phyloP scores from a whole-genome alignment of 2,888 invertebrate genomes.

The Dromius quadrimaculatus region DNA sequence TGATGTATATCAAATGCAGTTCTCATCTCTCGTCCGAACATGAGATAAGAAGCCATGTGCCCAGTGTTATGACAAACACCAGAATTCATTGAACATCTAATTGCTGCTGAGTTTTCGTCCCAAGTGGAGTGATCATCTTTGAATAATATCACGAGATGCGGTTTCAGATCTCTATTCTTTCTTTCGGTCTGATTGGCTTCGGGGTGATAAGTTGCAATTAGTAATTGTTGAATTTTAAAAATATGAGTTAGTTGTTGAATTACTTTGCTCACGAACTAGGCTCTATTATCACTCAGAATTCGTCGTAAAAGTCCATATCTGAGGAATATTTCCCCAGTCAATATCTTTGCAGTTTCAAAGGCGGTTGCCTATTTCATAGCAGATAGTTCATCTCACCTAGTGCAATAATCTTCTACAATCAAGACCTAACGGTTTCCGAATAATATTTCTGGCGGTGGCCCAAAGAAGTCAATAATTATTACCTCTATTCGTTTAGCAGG shows the following conservation, averaged over 20 bases:
- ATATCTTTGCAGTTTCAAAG: conserved; percentile 5
- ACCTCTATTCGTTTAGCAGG: conserved; percentile 2
- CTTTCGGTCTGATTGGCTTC: conserved; percentile 58
- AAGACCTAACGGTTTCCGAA: too few relatives aligned
- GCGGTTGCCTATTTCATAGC: background rate
- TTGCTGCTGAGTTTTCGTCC: conserved; percentile 56
- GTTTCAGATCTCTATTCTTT: conserved; percentile 55
- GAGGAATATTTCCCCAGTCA: conserved; percentile 1
- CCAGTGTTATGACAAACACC: conserved; percentile 56
- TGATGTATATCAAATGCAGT: conserved; percentile 55
- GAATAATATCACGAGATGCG: conserved; percentile 53
- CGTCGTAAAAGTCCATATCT: conserved; percentile 58
- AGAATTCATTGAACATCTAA: conserved; percentile 60
- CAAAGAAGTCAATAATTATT: background rate
- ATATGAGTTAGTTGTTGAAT: conserved; percentile 55
- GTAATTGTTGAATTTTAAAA: conserved; percentile 54
- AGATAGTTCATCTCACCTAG: background rate
- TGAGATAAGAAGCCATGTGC: conserved; percentile 58
- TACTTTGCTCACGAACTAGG: conserved; percentile 54
- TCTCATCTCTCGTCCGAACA: conserved; percentile 59
- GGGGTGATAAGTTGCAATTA: conserved; percentile 57
- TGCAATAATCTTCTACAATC: background rate
- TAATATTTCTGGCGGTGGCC: too few relatives aligned
- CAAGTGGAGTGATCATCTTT: conserved; percentile 55
- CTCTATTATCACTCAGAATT: conserved; percentile 57